Evolutionary conservation across 1,140 invertebrate species (phyloP).

Genomic region (Parasteatoda tepidariorum): DNA sequence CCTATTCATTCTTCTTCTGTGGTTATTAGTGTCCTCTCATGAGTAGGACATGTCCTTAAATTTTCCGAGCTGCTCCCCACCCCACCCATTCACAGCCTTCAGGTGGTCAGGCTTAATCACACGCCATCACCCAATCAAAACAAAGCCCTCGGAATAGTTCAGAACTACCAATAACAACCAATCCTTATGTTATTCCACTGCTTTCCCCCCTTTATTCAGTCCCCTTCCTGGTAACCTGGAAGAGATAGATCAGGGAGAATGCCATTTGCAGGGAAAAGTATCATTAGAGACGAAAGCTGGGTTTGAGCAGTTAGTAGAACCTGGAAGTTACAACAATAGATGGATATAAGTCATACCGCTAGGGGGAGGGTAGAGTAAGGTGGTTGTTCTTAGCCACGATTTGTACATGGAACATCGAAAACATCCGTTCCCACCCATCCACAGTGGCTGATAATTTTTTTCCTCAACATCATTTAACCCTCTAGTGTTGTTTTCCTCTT

Average conservation of each 20-base stretch:
- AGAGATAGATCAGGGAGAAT: conserved; percentile 36
- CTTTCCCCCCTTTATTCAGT: not conserved
- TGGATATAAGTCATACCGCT: conserved; percentile 26
- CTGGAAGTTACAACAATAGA: conserved; percentile 31
- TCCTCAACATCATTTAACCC: conserved; percentile 27
- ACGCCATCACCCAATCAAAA: conserved; percentile 22
- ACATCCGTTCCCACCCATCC: conserved; percentile 32
- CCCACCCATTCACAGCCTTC: not conserved
- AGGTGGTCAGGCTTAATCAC: conserved; percentile 41
- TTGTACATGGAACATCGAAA: conserved; percentile 51
- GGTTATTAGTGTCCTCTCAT: conserved; percentile 21
- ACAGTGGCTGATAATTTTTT: not conserved
- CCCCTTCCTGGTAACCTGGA: not conserved
- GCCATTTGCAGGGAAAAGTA: conserved; percentile 45
- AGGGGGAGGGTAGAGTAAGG: conserved; percentile 6
- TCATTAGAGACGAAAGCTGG: conserved; percentile 48
- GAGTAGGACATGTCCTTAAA: conserved; percentile 32
- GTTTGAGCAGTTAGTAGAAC: conserved; percentile 24
- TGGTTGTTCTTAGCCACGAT: conserved; percentile 29
- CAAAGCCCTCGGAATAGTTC: conserved; percentile 12
- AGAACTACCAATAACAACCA: conserved; percentile 48
- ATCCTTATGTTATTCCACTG: not conserved
- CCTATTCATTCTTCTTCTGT: not conserved
- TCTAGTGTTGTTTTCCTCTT: not conserved
- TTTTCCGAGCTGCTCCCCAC: not conserved